Percentiles rank a stretch among this genome's conserved stretches.
Evolutionary conservation across 1,140 invertebrate species (phyloP).

Genomic region (Drosophila lowei): DNA sequence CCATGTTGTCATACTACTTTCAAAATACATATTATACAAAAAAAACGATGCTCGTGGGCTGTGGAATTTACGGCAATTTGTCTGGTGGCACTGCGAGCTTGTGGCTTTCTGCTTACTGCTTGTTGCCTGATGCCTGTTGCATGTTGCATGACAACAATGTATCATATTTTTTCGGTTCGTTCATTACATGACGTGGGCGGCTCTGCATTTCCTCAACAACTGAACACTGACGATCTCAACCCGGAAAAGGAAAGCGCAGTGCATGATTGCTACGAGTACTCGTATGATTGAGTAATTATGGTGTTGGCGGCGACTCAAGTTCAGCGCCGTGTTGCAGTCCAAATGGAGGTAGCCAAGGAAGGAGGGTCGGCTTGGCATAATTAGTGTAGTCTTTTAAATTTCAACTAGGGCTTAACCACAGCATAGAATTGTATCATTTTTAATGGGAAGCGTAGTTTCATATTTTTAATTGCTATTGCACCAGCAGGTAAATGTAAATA

Average conservation of each 20-base stretch:
- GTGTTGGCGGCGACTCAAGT: no score
- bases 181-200: conserved; percentile 51
- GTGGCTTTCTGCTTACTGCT: conserved; percentile 3
- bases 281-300: no score
- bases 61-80: conserved; percentile 52
- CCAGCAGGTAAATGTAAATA: conserved; percentile 4
- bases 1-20: conserved; percentile 47
- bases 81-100: conserved; percentile 13
- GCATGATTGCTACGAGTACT: no score
- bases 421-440: conserved; percentile 13
- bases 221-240: conserved; percentile 15
- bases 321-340: no score
- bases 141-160: conserved; percentile 30
- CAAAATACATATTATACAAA: conserved; percentile 24
- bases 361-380: no score
- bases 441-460: neutral
- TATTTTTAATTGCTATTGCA: conserved; percentile 1
- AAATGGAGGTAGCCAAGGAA: no score
- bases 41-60: conserved; percentile 24
- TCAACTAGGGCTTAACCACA: no score
- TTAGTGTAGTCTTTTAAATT: no score
- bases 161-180: conserved; percentile 16
- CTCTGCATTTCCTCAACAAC: conserved; percentile 52
- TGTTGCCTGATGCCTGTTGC: conserved; percentile 38
- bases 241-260: no score